Base-by-base conservation (phyloP, 2,113 vertebrate species). In the Hypocryptadius cinnamomeus region DNA sequence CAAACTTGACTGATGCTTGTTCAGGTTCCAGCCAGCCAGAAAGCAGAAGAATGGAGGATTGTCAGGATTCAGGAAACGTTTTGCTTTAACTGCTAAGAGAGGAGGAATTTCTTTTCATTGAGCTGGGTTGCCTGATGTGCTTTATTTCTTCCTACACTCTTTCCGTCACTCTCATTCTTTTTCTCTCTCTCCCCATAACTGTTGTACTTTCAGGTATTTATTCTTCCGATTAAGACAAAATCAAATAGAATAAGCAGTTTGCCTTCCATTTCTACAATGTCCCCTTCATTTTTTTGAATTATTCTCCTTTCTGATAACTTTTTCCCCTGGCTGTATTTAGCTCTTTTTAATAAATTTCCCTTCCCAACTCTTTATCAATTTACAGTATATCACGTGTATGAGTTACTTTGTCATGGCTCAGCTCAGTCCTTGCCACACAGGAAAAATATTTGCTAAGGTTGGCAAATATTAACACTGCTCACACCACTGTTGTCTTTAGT, bases 21-120 rank as follows among this genome's bases (percentile, higher is more conserved):
- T 80, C 27, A 7, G 33, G 64, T 95, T 85, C 42, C 63, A 79
- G 81, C 66, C 80, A 63, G 47, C 66, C 60, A 88, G 82, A 71
- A 76, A 86, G 44, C 13, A 81, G 51, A 94, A 92, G 63, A 87
- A 78, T 66, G 47, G 66, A 13, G 14, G 71, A 48, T 78, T 93
- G 51, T 93, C 85, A 79, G 54, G 82, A 79, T 39, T 91, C 80
- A 69, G 68, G 82, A 90, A 93, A 86, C 28, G 64, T 82, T 95
- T 87, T 77, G 17, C 59, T 92, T 81, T 79, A 92, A 39, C 44
- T 30, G 12, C 66, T 91, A 47, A 92, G 66, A 85, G 30, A 74
- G 37, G 70, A 93, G 25, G 27, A 56, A 60, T 92, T 92, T 87
- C 53, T 92, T 94, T 93, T 77, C 71, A 23, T 47, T 84, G 61